phyloP scores from a whole-genome alignment of 2,888 invertebrate species.

The Deroplatys truncata region DNA sequence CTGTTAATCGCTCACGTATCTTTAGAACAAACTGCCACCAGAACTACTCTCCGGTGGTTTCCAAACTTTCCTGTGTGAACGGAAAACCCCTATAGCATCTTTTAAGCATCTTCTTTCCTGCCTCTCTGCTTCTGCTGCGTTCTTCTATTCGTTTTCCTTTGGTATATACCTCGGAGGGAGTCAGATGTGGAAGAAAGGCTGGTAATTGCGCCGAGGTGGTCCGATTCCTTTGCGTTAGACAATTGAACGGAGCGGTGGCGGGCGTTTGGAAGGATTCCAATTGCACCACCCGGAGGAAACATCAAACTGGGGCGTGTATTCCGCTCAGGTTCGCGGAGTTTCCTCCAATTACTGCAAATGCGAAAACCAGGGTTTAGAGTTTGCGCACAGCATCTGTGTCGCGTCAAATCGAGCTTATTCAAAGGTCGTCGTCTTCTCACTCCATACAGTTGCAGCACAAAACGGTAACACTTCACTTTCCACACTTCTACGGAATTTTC shows the following conservation, averaged over 20 bases:
- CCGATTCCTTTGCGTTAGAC: neutral
- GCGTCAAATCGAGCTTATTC: no score
- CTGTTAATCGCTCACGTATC: no score
- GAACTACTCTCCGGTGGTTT: no score
- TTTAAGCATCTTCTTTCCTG: neutral
- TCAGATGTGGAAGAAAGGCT: neutral
- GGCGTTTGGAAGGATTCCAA: neutral
- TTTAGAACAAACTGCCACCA: no score
- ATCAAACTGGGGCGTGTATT: neutral
- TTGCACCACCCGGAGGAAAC: neutral
- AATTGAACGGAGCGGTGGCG: neutral
- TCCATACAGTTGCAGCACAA: no score
- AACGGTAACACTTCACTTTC: no score
- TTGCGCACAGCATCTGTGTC: neutral
- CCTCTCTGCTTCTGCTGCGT: neutral
- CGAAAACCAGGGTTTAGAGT: neutral
- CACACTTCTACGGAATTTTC: no score
- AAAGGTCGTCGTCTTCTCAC: no score
- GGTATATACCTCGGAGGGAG: neutral
- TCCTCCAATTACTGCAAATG: neutral
- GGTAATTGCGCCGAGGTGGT: neutral
- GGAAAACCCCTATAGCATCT: no score
- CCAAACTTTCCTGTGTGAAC: no score
- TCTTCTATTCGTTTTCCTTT: neutral
- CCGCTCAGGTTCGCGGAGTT: neutral